These are phyloP conservation scores for Lethrus apterus DNA, from an alignment of 1,140 invertebrate species.

Conservation along the genomic window DNA sequence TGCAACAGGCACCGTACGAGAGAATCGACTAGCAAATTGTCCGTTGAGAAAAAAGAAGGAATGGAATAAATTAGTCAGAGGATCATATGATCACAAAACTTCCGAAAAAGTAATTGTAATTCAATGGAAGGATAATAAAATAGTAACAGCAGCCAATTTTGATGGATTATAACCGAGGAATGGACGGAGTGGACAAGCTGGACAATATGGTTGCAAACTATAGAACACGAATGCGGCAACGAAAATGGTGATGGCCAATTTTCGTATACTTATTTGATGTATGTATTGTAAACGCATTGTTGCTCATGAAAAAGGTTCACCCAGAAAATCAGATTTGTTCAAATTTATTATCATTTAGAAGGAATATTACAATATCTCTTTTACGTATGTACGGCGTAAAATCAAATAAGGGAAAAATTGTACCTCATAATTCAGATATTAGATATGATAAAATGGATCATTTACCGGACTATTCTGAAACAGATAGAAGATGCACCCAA, in stretches of 20 bases:
- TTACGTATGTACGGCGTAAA: too few relatives aligned
- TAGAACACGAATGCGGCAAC: conserved; percentile 15
- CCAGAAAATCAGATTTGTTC: too few relatives aligned
- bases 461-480: too few relatives aligned
- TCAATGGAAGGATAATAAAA: conserved; percentile 22
- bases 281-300: too few relatives aligned
- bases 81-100: conserved; percentile 6
- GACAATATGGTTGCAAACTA: conserved; percentile 23
- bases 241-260: conserved; percentile 29
- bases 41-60: conserved; percentile 12
- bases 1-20: conserved; percentile 14
- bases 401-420: too few relatives aligned
- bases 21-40: conserved; percentile 19
- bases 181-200: conserved; percentile 36
- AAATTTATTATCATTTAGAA: too few relatives aligned
- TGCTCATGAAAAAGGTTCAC: too few relatives aligned
- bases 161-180: conserved; percentile 32
- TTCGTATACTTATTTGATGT: conserved; percentile 30
- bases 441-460: too few relatives aligned
- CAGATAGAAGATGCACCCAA: too few relatives aligned
- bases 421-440: too few relatives aligned
- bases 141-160: conserved; percentile 17
- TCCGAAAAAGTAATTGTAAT: conserved; percentile 13
- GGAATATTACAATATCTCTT: too few relatives aligned
- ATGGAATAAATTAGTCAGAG: conserved; percentile 5